phyloP scores from a whole-genome alignment of 2,888 invertebrate species.

The Hyposoter dolosus region DNA sequence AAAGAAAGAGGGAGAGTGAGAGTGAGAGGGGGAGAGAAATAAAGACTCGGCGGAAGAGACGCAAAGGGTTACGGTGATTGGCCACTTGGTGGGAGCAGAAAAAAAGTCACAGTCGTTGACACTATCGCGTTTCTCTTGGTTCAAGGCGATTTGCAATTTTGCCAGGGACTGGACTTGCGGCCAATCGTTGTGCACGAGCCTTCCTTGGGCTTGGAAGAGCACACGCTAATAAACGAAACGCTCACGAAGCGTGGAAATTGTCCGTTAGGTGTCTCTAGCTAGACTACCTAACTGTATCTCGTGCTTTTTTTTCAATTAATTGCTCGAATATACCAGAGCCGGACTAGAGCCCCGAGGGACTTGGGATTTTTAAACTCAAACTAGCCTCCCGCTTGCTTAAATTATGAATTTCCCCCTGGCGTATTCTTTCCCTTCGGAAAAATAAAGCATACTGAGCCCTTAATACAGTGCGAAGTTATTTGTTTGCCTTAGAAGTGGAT shows the following conservation, averaged over 20 bases:
- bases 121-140: neutral
- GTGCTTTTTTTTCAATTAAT: conserved; percentile 51
- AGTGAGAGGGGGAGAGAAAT: conserved; percentile 10
- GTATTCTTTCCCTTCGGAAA: neutral
- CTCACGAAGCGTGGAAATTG: conserved; percentile 64
- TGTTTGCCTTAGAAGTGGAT: neutral
- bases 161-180: conserved; percentile 7
- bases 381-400: neutral
- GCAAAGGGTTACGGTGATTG: conserved; percentile 25
- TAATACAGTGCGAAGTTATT: neutral
- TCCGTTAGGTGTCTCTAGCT: conserved; percentile 69
- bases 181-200: neutral
- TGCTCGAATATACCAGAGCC: conserved; percentile 6
- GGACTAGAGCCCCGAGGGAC: conserved; percentile 6
- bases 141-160: conserved; percentile 5
- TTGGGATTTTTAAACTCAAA: neutral
- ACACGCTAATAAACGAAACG: conserved; percentile 66
- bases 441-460: neutral
- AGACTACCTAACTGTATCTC: conserved; percentile 66
- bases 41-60: conserved; percentile 38
- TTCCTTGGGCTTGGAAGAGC: neutral
- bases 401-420: neutral
- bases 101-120: conserved; percentile 22
- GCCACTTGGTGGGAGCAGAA: conserved; percentile 3
- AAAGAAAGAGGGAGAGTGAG: conserved; percentile 17